Percentiles rank a stretch among this genome's conserved stretches.
These are phyloP conservation scores for Sesamia inferens DNA, from an alignment of 2,888 invertebrate species.

Conservation along the genomic window DNA sequence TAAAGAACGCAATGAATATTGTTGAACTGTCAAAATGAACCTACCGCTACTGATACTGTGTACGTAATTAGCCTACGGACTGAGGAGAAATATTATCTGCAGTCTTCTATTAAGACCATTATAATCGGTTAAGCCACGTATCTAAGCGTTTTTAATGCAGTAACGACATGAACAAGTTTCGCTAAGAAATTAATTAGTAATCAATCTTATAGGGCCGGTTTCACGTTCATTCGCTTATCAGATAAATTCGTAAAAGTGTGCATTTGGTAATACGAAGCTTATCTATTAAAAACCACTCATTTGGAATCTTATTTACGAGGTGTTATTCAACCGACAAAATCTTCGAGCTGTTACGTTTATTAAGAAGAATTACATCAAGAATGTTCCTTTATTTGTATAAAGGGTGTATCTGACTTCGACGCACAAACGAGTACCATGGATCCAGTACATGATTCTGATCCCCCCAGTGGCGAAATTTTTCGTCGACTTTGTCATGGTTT, in stretches of 20 bases:
- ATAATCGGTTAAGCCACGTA: not conserved
- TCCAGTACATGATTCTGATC: too few relatives aligned
- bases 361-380: not conserved
- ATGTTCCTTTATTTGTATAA: not conserved
- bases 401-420: too few relatives aligned
- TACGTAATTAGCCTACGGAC: too few relatives aligned
- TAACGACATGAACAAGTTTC: constrained; percentile 27
- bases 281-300: constrained; percentile 42
- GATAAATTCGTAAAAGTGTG: constrained; percentile 35
- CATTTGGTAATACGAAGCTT: constrained; percentile 32
- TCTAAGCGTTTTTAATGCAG: constrained; percentile 34
- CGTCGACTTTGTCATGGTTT: too few relatives aligned
- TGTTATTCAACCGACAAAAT: constrained; percentile 37
- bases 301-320: constrained; percentile 33
- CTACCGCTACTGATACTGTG: too few relatives aligned
- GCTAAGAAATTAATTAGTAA: constrained; percentile 34
- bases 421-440: too few relatives aligned
- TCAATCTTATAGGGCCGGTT: constrained; percentile 26
- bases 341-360: constrained; percentile 9
- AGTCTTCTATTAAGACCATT: not conserved
- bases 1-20: too few relatives aligned
- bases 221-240: constrained; percentile 34
- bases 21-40: too few relatives aligned
- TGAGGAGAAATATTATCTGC: not conserved
- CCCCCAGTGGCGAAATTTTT: too few relatives aligned